Conservation (phyloP, 1,140 invertebrate species). For the Tetramorium parvispinum region DNA sequence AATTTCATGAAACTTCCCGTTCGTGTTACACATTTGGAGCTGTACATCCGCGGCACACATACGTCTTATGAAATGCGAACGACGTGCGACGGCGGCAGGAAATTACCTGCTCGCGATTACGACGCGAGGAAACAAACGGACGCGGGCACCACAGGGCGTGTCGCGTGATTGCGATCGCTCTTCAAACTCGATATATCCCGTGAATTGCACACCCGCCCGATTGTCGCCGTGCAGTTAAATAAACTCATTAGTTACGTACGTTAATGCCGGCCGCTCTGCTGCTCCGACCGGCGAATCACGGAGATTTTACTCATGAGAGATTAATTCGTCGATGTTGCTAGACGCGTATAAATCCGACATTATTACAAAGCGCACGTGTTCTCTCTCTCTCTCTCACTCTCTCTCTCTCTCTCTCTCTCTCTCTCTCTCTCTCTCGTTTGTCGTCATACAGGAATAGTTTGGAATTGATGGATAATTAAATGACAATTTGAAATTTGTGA, state of each 20-base stretch:
- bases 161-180: constrained; percentile 51
- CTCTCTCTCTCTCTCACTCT: not conserved
- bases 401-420: not conserved
- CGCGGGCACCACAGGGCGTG: not conserved
- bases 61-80: constrained; percentile 29
- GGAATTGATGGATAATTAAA: not conserved
- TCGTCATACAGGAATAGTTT: not conserved
- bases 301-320: constrained; percentile 25
- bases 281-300: not conserved
- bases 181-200: constrained; percentile 47
- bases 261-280: constrained; percentile 13
- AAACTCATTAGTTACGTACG: constrained; percentile 53
- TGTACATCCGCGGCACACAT: constrained; percentile 11
- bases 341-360: constrained; percentile 16
- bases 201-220: constrained; percentile 26
- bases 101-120: constrained; percentile 58
- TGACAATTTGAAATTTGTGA: not conserved
- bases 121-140: constrained; percentile 52
- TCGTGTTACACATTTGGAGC: constrained; percentile 20
- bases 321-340: constrained; percentile 18
- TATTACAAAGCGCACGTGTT: not conserved
- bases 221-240: constrained; percentile 39
- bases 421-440: not conserved
- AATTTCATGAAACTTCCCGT: constrained; percentile 32
- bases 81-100: constrained; percentile 20